Base-by-base conservation (phyloP, 2,113 vertebrate genomes). In the Cygnus buccinator region DNA sequence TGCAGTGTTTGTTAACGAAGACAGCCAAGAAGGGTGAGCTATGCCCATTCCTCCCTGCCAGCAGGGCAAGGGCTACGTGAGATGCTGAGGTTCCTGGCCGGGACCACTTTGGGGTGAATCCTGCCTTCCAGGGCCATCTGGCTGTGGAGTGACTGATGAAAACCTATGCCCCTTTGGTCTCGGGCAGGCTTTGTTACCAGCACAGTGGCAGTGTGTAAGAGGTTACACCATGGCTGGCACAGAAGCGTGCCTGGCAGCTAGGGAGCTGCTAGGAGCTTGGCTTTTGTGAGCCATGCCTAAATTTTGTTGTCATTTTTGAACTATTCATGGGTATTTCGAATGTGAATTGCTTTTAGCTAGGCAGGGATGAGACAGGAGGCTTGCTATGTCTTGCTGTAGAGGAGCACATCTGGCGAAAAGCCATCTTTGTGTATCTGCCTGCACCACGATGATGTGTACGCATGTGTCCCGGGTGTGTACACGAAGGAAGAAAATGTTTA, bases 361-460 rank as follows among this genome's bases (percentile, higher is more conserved):
- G 58, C 14, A 43, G 63, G 71, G 55, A 17, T 18, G 46, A 46
- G 72, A 39, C 28, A 48, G 58, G 59, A 52, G 29, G 37, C 48
- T 86, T 13, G 9, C 62, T 79, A 1, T 2, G 0, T 55, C 70
- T 67, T 6, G 0, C 37, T 68, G 52, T 57, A 44, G 31, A 71
- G 73, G 50, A 75, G 13, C 13, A 0, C 0, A 0, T 35, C 58
- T 93, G 87, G 91, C 28, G 0, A 73, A 80, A 89, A 89, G 74
- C 91, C 41, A 16, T 62, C 70, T 91, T 41, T 84, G 72, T 87
- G 70, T 62, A 22, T 75, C 77, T 73, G 89, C 70, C 89, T 63
- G 66, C 80, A 73, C 54, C 0, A 0, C 54, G 41, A 33, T 70
- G 74, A 22, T 44, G 50, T 0, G 0, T 23, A 10, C 59, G 67